These are phyloP conservation scores for Augochlorella aurata DNA, from an alignment of 2,888 invertebrate genomes.

Conservation along the genomic window DNA sequence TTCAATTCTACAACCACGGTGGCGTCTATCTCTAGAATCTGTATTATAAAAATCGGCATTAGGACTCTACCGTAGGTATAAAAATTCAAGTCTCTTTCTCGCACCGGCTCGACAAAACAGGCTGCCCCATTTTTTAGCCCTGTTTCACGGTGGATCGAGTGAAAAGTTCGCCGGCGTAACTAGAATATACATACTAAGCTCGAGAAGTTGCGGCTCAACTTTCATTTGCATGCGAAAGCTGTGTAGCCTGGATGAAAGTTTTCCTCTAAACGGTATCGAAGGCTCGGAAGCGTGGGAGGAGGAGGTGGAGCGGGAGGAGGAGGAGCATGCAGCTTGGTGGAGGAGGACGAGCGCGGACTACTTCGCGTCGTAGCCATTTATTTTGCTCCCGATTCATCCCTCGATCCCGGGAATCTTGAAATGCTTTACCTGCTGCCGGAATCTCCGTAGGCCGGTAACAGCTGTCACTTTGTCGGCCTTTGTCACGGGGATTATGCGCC, in stretches of 20 bases:
- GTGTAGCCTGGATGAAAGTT: background rate
- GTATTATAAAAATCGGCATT: too few species aligned
- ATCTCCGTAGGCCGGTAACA: conserved; percentile 69
- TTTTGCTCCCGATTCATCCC: conserved; percentile 57
- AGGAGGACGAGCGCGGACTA: background rate
- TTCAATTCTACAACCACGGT: too few species aligned
- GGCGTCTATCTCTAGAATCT: too few species aligned
- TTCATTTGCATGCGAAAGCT: background rate
- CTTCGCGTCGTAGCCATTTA: conserved; percentile 42
- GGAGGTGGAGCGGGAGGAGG: too few species aligned
- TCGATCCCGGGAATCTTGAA: conserved; percentile 57
- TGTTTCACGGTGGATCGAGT: background rate
- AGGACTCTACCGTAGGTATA: too few species aligned
- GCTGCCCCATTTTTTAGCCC: too few species aligned
- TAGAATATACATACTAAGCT: background rate
- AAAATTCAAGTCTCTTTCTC: too few species aligned
- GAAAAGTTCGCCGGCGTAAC: background rate
- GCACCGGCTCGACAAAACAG: too few species aligned
- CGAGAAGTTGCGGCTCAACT: background rate
- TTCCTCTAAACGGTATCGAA: background rate
- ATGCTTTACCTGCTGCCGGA: conserved; percentile 73
- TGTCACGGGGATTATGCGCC: conserved; percentile 75
- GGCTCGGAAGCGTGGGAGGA: too few species aligned
- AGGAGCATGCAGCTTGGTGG: background rate
- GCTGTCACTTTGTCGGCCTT: conserved; percentile 75